phyloP scores from a whole-genome alignment of 2,888 invertebrate species.

The Parasteatoda lunata region DNA sequence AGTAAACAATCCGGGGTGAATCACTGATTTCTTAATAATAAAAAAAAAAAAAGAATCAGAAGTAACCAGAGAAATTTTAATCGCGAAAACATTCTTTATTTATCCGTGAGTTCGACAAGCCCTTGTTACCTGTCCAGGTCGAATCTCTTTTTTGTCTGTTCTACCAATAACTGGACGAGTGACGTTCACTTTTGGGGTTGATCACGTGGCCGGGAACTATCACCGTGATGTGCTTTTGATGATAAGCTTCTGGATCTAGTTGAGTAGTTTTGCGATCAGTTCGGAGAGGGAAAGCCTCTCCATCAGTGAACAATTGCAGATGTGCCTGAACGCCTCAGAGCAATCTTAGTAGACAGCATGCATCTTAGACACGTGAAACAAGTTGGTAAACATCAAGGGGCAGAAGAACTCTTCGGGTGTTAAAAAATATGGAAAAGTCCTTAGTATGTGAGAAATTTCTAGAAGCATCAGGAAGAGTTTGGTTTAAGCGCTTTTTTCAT shows the following conservation, averaged over 20 bases:
- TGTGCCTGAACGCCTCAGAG: background rate
- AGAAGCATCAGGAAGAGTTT: background rate
- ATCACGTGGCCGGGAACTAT: conserved; percentile 24
- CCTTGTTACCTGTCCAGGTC: conserved; percentile 29
- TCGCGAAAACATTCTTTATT: background rate
- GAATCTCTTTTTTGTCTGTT: conserved; percentile 21
- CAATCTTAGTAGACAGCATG: background rate
- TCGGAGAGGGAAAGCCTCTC: background rate
- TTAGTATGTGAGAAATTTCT: background rate
- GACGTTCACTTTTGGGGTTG: conserved; percentile 25
- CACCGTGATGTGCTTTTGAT: conserved; percentile 26
- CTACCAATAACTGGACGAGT: conserved; percentile 32
- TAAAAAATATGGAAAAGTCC: background rate
- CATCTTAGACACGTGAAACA: background rate
- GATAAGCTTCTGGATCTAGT: conserved; percentile 33
- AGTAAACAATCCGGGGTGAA: too few species aligned
- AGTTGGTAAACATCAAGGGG: background rate
- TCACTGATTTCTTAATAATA: too few species aligned
- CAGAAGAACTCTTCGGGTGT: too few species aligned
- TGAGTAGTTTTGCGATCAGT: conserved; percentile 24
- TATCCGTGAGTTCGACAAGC: background rate
- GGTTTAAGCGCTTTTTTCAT: too few species aligned
- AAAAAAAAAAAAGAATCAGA: too few species aligned
- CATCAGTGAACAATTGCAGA: conserved; percentile 31
- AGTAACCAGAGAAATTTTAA: too few species aligned